Evolutionary conservation across 2,113 vertebrate species (phyloP).

Genomic region (Chloropsis cyanopogon): DNA sequence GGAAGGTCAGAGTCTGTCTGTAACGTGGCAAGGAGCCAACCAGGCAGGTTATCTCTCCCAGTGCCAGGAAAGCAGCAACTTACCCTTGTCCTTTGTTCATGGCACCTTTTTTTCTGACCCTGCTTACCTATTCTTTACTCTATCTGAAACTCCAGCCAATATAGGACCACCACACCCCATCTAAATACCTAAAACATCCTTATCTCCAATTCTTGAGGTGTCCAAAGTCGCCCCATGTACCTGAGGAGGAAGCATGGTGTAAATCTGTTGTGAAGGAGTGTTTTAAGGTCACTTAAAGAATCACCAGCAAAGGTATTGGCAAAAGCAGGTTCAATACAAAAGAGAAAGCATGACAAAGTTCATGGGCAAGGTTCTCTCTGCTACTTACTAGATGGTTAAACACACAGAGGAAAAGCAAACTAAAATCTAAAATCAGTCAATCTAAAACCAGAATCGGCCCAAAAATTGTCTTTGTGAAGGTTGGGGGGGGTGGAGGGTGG

Average conservation of each 20-base stretch:
- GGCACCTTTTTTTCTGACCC: neutral
- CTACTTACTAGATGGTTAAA: neutral
- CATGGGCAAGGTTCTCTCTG: neutral
- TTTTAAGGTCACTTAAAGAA: no score
- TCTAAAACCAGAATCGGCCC: neutral
- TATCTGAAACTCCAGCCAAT: neutral
- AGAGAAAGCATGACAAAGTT: neutral
- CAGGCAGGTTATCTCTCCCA: neutral
- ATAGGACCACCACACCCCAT: neutral
- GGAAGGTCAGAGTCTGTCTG: neutral
- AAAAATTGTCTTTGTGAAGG: neutral
- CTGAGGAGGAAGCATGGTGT: neutral
- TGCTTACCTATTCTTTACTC: neutral
- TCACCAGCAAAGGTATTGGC: neutral
- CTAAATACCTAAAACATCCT: neutral
- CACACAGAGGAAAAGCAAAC: neutral
- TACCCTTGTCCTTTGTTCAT: neutral
- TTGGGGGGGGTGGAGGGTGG: no score
- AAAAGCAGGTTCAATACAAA: neutral
- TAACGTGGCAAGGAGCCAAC: neutral
- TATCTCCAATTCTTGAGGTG: neutral
- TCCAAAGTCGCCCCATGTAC: neutral
- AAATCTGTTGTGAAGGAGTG: neutral
- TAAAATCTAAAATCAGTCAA: neutral
- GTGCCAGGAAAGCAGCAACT: neutral